Evolutionary conservation across 1,140 invertebrate genomes (phyloP), one percentile per base, ranked within the genome.

Genomic region (Drosophila simulans): DNA sequence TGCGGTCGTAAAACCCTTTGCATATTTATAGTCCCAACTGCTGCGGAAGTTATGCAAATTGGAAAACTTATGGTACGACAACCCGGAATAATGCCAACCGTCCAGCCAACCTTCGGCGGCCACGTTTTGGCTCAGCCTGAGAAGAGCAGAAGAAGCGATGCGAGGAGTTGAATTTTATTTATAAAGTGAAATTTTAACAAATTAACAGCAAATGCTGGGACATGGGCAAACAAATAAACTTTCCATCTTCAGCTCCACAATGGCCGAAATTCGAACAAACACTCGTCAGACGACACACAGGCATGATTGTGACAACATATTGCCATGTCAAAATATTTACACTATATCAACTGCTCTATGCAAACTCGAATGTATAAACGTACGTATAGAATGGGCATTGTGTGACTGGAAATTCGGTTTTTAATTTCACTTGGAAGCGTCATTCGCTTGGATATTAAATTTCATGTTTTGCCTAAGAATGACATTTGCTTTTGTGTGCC

Each of bases 251-350:
- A 40, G 66, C 66, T n/a, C 45, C 52, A 57, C 68, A 70, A 70
- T 70, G 51, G 51, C 42, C 51, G 66, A 69, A 54, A 37, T 56
- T 69, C 49, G 68, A 42, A 13, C 65, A 49, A 70, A 56, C 65
- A 71, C 66, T 69, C 62, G 34, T 49, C 66, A 46, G 42, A 69
- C 22, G 51, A 31, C 46, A 65, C 59, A 69, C 51, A 70, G 35
- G 35, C 68, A 71, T 57, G 65, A 65, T 73, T 80, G 66, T 60
- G 75, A 73, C 68, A 77, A 70, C 82, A 88, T 76, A 79, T 81
- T 86, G 74, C 80, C 68, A 83, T 88, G 82, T 88, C 79, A 86
- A 88, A 86, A 88, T 86, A 86, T 88, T 86, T 86, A 79, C 82
- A 88, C 79, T 75, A 82, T 78, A 88, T 85, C 82, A 81, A 82